phyloP scores from a whole-genome alignment of 2,113 vertebrate genomes.

The Orycteropus afer region DNA sequence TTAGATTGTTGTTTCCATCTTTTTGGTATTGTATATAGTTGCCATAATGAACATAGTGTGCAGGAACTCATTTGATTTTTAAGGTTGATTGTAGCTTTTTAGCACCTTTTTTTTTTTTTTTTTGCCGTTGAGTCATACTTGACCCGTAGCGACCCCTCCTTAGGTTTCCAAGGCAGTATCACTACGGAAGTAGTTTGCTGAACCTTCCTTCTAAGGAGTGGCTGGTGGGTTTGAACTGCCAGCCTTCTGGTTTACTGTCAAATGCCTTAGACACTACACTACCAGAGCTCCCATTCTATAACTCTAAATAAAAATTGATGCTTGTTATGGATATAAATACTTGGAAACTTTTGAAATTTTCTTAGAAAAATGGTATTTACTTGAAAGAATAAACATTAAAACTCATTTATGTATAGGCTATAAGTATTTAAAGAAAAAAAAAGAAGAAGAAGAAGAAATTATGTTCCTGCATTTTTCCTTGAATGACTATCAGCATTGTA shows the following conservation, averaged over 20 bases:
- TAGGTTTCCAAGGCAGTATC: too few species aligned
- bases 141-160: too few species aligned
- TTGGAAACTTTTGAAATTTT: not conserved
- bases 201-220: too few species aligned
- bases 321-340: not conserved
- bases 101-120: too few species aligned
- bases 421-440: too few species aligned
- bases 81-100: constrained; percentile 83
- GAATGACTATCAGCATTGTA: not conserved
- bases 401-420: not conserved
- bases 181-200: too few species aligned
- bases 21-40: not conserved
- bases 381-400: constrained; percentile 18
- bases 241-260: too few species aligned
- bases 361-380: not conserved
- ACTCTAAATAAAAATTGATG: not conserved
- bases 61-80: constrained; percentile 82
- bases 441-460: not conserved
- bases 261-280: too few species aligned
- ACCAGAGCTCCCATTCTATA: too few species aligned
- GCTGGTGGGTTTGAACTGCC: too few species aligned
- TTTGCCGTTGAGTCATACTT: too few species aligned
- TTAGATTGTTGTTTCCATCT: not conserved
- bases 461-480: constrained; percentile 38
- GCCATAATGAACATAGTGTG: not conserved